These are phyloP conservation scores for Actinostola sp. DNA, from an alignment of 92 coral and sea anemone genomes.

Conservation along the genomic window DNA sequence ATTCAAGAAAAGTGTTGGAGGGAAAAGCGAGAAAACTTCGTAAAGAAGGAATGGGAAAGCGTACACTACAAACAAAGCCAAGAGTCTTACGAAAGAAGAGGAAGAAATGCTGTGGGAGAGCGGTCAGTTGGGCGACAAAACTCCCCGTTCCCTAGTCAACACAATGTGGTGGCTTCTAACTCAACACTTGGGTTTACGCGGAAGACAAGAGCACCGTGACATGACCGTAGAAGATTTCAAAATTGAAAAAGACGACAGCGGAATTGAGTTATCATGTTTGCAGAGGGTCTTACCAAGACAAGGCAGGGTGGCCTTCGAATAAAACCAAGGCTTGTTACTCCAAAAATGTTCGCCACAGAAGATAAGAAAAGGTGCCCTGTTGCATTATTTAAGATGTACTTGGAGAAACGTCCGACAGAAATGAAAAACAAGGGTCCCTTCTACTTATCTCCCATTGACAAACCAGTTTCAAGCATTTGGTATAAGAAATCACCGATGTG, in stretches of 20 bases:
- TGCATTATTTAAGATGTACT: conserved; percentile 28
- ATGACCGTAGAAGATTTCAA: conserved; percentile 36
- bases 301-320: conserved; percentile 33
- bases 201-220: conserved; percentile 42
- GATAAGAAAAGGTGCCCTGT: conserved; percentile 28
- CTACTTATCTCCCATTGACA: conserved; percentile 42
- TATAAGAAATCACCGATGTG: conserved; percentile 57
- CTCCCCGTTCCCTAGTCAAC: conserved; percentile 16
- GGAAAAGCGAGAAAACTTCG: conserved; percentile 45
- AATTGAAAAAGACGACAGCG: no score
- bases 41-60: conserved; percentile 36
- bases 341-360: conserved; percentile 48
- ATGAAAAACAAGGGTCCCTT: conserved; percentile 44
- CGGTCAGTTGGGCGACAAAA: conserved; percentile 24
- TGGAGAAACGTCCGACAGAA: conserved; percentile 36
- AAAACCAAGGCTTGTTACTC: conserved; percentile 28
- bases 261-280: conserved; percentile 14
- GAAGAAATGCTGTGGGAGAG: conserved; percentile 31
- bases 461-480: conserved; percentile 35
- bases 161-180: conserved; percentile 47
- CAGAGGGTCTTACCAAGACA: conserved; percentile 49
- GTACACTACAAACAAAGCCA: conserved; percentile 38
- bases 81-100: conserved; percentile 36
- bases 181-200: conserved; percentile 30
- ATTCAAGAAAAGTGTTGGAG: conserved; percentile 54